Conservation (phyloP, 1,140 invertebrate genomes). For the Halictus rubicundus region DNA sequence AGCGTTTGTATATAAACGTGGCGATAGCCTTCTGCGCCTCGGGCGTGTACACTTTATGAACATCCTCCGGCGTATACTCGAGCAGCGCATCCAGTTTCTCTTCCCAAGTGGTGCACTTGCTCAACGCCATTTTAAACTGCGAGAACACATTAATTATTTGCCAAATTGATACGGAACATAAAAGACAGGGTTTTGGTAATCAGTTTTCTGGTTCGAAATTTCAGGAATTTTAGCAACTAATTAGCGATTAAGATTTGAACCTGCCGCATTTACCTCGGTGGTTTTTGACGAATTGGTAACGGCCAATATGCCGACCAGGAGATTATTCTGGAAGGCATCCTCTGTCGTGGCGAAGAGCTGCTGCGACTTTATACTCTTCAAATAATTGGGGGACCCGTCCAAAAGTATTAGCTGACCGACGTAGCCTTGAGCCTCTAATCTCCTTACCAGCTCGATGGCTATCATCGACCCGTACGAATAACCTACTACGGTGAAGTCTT, state of each 20-base stretch:
- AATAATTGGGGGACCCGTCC: conserved; percentile 76
- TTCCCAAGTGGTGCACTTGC: conserved; percentile 72
- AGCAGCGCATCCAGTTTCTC: conserved; percentile 73
- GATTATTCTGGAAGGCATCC: conserved; percentile 66
- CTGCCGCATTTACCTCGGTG: conserved; percentile 57
- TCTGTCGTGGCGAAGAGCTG: conserved; percentile 48
- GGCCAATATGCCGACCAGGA: conserved; percentile 69
- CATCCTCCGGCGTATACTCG: conserved; percentile 34
- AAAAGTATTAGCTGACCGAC: conserved; percentile 73
- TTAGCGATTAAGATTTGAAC: too few relatives aligned
- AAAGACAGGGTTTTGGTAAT: too few relatives aligned
- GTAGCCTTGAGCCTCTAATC: conserved; percentile 73
- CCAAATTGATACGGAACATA: too few relatives aligned
- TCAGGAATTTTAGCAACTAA: too few relatives aligned
- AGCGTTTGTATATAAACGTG: conserved; percentile 80
- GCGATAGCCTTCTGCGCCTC: conserved; percentile 79
- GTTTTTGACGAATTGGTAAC: conserved; percentile 38
- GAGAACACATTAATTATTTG: conserved; percentile 6
- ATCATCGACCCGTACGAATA: conserved; percentile 78
- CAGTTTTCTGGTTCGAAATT: too few relatives aligned
- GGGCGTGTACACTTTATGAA: conserved; percentile 16
- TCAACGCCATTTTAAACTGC: conserved; percentile 75
- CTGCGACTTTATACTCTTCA: conserved; percentile 66
- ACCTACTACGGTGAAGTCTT: conserved; percentile 75
- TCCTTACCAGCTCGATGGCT: conserved; percentile 74